Conservation (phyloP, 2,797 vertebrate species). For the Pangasius larnaudii region DNA sequence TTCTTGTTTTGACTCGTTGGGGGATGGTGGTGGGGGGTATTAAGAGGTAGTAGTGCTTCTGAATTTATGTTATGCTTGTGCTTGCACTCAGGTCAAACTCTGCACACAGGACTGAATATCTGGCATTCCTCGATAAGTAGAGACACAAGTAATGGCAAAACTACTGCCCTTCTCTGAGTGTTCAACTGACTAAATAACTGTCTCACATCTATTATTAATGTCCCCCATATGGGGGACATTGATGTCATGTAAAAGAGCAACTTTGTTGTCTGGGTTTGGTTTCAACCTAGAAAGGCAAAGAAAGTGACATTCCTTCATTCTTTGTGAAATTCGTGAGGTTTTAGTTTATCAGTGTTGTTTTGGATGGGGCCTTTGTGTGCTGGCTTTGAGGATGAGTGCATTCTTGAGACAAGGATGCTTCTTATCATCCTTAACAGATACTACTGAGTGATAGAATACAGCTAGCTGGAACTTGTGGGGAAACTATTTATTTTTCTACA, state of each 20-base stretch:
- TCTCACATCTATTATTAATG: constrained; percentile 55
- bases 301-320: constrained; percentile 18
- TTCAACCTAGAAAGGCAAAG: constrained; percentile 20
- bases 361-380: constrained; percentile 29
- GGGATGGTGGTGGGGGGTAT: constrained; percentile 51
- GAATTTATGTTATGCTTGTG: constrained; percentile 66
- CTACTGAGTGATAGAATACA: constrained; percentile 37
- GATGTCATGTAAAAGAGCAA: not conserved
- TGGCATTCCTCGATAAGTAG: constrained; percentile 72
- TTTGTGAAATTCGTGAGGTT: constrained; percentile 19
- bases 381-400: constrained; percentile 48
- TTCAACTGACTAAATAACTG: constrained; percentile 71
- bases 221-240: constrained; percentile 34
- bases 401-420: constrained; percentile 50
- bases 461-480: constrained; percentile 47
- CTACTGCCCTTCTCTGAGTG: constrained; percentile 49
- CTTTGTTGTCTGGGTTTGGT: not conserved
- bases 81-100: constrained; percentile 67
- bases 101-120: constrained; percentile 65
- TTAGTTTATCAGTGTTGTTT: constrained; percentile 55
- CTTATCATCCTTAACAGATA: constrained; percentile 56
- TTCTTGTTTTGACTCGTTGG: constrained; percentile 69
- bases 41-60: constrained; percentile 70
- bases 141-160: constrained; percentile 61
- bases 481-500: constrained; percentile 38